Conservation (phyloP, 2,888 invertebrate species). For the Marasmarcha lunaedactyla region DNA sequence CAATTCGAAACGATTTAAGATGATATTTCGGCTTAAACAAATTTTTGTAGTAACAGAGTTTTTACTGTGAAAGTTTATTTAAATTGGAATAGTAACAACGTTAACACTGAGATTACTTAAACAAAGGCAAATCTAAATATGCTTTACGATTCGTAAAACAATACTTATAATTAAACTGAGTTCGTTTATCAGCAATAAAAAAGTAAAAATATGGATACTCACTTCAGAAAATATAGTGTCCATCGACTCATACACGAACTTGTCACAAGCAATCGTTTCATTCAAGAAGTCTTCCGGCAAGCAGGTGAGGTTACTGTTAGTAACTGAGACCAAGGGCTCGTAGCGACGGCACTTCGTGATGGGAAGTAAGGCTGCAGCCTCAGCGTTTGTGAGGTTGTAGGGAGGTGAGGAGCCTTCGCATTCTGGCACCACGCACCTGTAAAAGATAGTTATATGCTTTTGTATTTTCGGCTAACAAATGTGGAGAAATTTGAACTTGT, state of each 20-base stretch:
- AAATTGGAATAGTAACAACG: too few relatives aligned
- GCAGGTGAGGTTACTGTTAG: slow-evolving; percentile 21
- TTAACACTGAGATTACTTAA: too few relatives aligned
- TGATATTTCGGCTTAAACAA: too few relatives aligned
- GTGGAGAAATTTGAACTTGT: too few relatives aligned
- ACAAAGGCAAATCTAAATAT: too few relatives aligned
- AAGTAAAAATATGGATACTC: neutral
- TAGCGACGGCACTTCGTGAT: slow-evolving; percentile 25
- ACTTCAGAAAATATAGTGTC: slow-evolving; percentile 55
- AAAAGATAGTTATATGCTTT: too few relatives aligned
- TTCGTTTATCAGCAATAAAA: neutral
- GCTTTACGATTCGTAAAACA: too few relatives aligned
- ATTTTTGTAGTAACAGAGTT: too few relatives aligned
- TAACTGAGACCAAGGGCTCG: slow-evolving; percentile 19
- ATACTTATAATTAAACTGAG: too few relatives aligned
- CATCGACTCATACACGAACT: slow-evolving; percentile 33
- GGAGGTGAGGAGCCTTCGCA: slow-evolving; percentile 45
- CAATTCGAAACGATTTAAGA: too few relatives aligned
- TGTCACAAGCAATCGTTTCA: slow-evolving; percentile 30
- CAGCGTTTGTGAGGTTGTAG: slow-evolving; percentile 23
- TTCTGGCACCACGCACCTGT: slow-evolving; percentile 66
- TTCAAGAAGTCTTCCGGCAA: slow-evolving; percentile 24
- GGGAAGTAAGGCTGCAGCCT: slow-evolving; percentile 25
- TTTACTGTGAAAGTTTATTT: too few relatives aligned
- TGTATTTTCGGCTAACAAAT: too few relatives aligned